These are phyloP conservation scores for Dynastes maya DNA, from an alignment of 2,888 invertebrate genomes.

Conservation along the genomic window DNA sequence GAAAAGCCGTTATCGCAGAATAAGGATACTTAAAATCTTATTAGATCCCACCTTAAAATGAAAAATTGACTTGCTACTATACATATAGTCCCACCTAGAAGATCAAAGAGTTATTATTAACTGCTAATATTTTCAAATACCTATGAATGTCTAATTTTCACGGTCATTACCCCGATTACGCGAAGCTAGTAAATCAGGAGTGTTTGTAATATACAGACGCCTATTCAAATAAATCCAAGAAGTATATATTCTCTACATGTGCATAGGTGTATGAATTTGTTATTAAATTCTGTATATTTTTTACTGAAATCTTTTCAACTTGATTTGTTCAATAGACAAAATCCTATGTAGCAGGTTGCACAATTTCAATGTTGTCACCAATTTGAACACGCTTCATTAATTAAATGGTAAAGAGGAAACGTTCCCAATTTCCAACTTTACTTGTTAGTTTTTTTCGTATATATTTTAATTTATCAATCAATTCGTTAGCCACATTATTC, in stretches of 20 bases:
- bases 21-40: no score
- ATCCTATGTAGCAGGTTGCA: background rate
- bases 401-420: constrained; percentile 19
- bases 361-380: constrained; percentile 5
- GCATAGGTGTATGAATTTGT: no score
- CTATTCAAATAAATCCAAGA: no score
- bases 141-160: background rate
- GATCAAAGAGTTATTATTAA: constrained; percentile 20
- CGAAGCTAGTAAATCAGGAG: no score
- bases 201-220: no score
- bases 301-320: no score
- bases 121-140: background rate
- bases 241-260: no score
- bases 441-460: constrained; percentile 1
- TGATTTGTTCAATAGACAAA: no score
- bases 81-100: background rate
- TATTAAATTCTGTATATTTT: no score
- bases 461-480: constrained; percentile 38
- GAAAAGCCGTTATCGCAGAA: no score
- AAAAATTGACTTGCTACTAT: background rate
- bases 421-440: constrained; percentile 18
- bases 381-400: constrained; percentile 4
- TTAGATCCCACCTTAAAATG: background rate
- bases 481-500: constrained; percentile 36
- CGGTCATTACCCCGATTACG: no score